Conservation (phyloP, 2,888 invertebrate genomes). For the Pachydiplax longipennis region DNA sequence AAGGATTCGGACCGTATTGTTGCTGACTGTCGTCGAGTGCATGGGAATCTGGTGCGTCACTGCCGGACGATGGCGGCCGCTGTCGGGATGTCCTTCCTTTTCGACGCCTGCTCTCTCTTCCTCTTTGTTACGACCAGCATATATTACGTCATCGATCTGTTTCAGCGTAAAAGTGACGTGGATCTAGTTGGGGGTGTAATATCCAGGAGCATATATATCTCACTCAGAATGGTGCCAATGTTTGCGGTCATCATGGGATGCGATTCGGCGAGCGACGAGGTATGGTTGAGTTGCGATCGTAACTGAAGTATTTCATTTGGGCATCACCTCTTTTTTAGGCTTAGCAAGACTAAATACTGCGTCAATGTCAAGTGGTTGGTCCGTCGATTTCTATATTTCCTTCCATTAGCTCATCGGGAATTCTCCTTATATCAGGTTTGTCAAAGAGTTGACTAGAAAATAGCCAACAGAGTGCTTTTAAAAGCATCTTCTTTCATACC, state of each 20-base stretch:
- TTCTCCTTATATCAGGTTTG: no score
- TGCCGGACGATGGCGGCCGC: not conserved
- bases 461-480: no score
- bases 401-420: no score
- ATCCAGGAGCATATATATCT: not conserved
- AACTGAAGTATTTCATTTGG: no score
- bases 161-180: not conserved
- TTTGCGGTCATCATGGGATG: not conserved
- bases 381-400: no score
- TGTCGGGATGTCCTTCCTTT: not conserved
- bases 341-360: no score
- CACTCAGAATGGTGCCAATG: not conserved
- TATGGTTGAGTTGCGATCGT: not conserved
- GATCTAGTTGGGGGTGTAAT: not conserved
- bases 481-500: no score
- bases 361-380: no score
- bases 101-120: not conserved
- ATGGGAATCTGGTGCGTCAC: not conserved
- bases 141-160: not conserved
- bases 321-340: no score
- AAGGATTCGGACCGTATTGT: not conserved
- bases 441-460: no score
- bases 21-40: not conserved
- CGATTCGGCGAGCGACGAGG: not conserved
- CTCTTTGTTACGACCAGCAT: not conserved